Conservation (phyloP, 2,797 vertebrate species). For the Sebastes paucispinis region DNA sequence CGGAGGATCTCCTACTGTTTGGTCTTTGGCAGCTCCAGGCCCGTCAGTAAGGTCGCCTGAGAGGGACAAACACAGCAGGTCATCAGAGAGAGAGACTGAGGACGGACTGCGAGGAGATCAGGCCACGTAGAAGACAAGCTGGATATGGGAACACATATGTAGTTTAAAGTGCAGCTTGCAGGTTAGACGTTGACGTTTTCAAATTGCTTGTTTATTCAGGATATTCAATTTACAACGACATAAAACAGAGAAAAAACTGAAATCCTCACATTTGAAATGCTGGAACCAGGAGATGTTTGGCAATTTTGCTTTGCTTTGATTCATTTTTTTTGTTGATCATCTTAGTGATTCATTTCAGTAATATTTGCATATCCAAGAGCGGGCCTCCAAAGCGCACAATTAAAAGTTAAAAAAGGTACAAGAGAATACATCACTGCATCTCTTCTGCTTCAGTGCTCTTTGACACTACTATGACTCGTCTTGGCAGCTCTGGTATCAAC, state of each 20-base stretch:
- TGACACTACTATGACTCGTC: not conserved
- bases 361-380: not conserved
- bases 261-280: not conserved
- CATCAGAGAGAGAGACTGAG: not conserved
- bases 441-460: not conserved
- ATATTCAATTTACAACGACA: not conserved
- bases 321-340: not conserved
- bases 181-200: not conserved
- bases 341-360: not conserved
- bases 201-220: not conserved
- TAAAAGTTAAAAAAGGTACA: not conserved
- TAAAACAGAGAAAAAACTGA: not conserved
- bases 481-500: not conserved
- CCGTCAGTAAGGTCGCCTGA: constrained; percentile 94
- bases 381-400: not conserved
- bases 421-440: not conserved
- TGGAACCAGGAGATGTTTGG: too few species aligned
- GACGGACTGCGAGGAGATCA: not conserved
- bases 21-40: constrained; percentile 92
- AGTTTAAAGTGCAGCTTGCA: not conserved
- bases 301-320: too few species aligned
- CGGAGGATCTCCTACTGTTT: constrained; percentile 68
- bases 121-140: not conserved
- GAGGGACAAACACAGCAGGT: constrained; percentile 53
- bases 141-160: not conserved